Evolutionary conservation across 2,797 vertebrate genomes (phyloP).

Genomic region (Tauraco hartlaubi): DNA sequence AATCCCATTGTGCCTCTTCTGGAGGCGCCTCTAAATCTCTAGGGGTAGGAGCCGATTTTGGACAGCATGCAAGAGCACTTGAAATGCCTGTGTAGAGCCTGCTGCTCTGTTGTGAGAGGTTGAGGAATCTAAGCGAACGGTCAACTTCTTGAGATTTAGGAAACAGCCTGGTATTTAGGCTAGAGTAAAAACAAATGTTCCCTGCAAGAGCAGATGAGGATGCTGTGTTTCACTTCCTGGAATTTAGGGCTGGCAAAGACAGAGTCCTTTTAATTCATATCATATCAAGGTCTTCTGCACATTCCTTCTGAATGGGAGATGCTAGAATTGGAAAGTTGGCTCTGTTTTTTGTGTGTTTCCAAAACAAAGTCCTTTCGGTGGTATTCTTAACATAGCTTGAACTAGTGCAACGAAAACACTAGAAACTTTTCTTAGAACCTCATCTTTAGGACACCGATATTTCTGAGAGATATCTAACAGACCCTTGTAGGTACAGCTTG

Average conservation of each 20-base stretch:
- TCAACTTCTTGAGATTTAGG: conserved; percentile 19
- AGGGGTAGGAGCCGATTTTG: not conserved
- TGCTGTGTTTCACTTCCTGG: conserved; percentile 41
- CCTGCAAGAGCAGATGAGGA: conserved; percentile 20
- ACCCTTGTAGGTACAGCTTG: not conserved
- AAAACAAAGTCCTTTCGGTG: conserved; percentile 17
- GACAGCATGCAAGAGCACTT: not conserved
- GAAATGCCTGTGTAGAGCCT: not conserved
- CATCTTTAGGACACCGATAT: not conserved
- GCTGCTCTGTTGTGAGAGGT: not conserved
- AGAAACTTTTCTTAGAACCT: not conserved
- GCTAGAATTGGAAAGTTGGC: conserved; percentile 31
- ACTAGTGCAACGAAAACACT: not conserved
- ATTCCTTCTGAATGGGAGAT: conserved; percentile 30
- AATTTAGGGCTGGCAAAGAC: conserved; percentile 30
- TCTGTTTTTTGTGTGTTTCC: conserved; percentile 21
- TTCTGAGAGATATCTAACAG: not conserved
- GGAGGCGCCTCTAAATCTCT: not conserved
- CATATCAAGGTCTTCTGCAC: conserved; percentile 50
- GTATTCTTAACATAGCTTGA: not conserved
- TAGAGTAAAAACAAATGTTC: conserved; percentile 63
- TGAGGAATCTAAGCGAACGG: conserved; percentile 19
- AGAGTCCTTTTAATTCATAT: conserved; percentile 44
- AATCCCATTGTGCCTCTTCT: not conserved
- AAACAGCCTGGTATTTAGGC: conserved; percentile 51